phyloP scores from a whole-genome alignment of 2,113 vertebrate genomes.

The Australoheros scitulus region DNA sequence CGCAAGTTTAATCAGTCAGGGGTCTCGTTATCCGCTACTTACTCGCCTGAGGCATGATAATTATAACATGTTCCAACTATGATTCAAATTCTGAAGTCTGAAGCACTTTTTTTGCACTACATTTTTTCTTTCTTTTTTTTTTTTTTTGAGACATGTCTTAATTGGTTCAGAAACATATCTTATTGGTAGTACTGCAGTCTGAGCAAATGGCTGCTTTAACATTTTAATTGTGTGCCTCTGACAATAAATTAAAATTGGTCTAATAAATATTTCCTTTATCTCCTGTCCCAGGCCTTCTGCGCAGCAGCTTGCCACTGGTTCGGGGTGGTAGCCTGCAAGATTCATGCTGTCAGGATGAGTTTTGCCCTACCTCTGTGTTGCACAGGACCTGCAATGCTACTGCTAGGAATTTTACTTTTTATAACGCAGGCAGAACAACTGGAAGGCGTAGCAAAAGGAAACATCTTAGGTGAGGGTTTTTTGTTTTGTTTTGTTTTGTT shows the following conservation, averaged over 20 bases:
- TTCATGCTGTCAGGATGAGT: constrained; percentile 78
- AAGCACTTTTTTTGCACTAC: neutral
- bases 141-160: neutral
- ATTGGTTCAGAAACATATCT: neutral
- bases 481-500: neutral
- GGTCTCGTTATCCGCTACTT: neutral
- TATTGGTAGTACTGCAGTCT: neutral
- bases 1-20: neutral
- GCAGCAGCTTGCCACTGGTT: constrained; percentile 84
- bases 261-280: neutral
- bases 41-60: neutral
- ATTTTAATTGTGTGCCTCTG: neutral
- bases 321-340: constrained; percentile 83
- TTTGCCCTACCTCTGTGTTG: constrained; percentile 77
- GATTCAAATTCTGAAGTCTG: neutral
- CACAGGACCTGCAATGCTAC: constrained; percentile 74
- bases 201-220: neutral
- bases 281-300: constrained; percentile 66
- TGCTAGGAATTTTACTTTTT: constrained; percentile 76
- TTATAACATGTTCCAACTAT: neutral
- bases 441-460: accelerated
- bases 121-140: neutral
- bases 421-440: constrained; percentile 41
- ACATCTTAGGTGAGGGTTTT: neutral
- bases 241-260: neutral